Evolutionary conservation across 2,888 invertebrate species (phyloP), one percentile per base, ranked within the genome.

Genomic region (Drosophila suboccidentalis): DNA sequence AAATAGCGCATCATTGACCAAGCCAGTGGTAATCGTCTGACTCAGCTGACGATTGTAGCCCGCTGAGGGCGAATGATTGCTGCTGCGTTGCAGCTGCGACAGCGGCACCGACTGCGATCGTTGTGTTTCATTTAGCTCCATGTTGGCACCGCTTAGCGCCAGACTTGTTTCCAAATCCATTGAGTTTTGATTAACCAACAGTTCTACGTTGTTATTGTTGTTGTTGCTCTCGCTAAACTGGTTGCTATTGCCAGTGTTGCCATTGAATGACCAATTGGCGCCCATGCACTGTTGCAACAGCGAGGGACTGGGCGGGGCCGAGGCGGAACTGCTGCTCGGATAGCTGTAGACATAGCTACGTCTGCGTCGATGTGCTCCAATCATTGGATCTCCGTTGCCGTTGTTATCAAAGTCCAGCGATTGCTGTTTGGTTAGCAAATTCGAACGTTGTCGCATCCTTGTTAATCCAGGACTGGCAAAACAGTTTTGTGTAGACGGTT

Each of bases 401-500:
- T 72, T 76, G 57, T 82, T 73, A 43, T 91, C 90, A 67, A 85
- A 88, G 59, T 91, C 90, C 29, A 92, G 67, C 0, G 92, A 92
- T 63, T 92, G 90, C 53, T 92, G 92, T 50, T 92, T 93, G 58
- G 88, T 90, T 4, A 91, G 60, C 49, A 88, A 75, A 66, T 94
- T 94, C 1, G 95, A 95, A 26, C 96, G 94, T 36, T 96, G 95
- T 3, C 96, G 94, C 55, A 96, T 95, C 5, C 96, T 96, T 0
- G 97, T 96, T 82, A 95, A 95, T 44, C 96, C 93, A 0, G 97
- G 97, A 80, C 97, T 97, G 13, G 97, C 96, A 91, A 97, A 97
- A 51, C 90, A 87, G 50, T 71, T 83, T 8, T 72, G 76, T 17
- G 62, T 55, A 17, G 74, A 39, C 6, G 67, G 57, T 3, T 76